phyloP scores from a whole-genome alignment of 2,888 invertebrate species.

The Drepanosiphum platanoidis region DNA sequence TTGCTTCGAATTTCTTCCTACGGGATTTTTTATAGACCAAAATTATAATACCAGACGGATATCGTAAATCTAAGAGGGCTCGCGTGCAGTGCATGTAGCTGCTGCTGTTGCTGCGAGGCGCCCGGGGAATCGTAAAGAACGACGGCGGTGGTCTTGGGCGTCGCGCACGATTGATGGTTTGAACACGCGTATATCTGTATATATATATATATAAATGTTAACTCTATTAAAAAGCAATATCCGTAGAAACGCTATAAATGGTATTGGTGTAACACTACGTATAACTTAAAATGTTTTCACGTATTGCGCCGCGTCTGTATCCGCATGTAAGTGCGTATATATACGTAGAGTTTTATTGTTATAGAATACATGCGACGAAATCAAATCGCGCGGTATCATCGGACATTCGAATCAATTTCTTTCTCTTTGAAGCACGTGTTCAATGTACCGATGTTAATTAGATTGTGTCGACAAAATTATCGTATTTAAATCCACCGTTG shows the following conservation, averaged over 20 bases:
- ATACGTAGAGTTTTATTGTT: too few species aligned
- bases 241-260: constrained; percentile 38
- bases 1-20: constrained; percentile 50
- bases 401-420: too few species aligned
- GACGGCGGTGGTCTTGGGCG: constrained; percentile 48
- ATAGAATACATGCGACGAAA: too few species aligned
- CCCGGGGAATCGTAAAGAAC: constrained; percentile 60
- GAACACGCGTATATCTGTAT: constrained; percentile 45
- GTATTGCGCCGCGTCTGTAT: not conserved
- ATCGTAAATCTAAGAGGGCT: constrained; percentile 54
- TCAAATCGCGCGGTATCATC: too few species aligned
- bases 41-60: constrained; percentile 60
- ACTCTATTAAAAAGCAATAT: constrained; percentile 61
- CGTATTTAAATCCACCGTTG: too few species aligned
- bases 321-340: too few species aligned
- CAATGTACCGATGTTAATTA: too few species aligned
- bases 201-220: too few species aligned
- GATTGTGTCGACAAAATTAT: too few species aligned
- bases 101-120: not conserved
- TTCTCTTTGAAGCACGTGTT: too few species aligned
- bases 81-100: not conserved
- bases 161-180: constrained; percentile 54
- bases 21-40: constrained; percentile 59
- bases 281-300: constrained; percentile 12
- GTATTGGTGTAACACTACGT: constrained; percentile 43